Evolutionary conservation across 2,888 invertebrate genomes (phyloP).

Genomic region (Plagodis pulveraria): DNA sequence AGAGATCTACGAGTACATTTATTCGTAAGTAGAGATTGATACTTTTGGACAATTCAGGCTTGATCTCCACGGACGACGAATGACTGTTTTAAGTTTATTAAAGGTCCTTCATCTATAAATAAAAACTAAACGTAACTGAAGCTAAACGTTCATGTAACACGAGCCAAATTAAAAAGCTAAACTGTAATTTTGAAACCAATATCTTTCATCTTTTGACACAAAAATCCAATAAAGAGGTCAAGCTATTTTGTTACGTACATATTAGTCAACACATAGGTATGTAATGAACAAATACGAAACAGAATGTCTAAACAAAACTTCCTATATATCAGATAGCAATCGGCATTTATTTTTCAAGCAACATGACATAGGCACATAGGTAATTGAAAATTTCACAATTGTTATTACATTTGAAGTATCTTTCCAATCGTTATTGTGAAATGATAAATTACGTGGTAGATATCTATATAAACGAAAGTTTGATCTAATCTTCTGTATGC

Average conservation of each 20-base stretch:
- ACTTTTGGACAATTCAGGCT: too few relatives aligned
- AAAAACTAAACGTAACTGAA: too few relatives aligned
- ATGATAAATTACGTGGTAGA: conserved; percentile 34
- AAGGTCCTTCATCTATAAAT: too few relatives aligned
- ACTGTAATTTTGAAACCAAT: not conserved
- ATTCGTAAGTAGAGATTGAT: too few relatives aligned
- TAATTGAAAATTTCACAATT: conserved; percentile 37
- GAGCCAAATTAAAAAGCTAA: too few relatives aligned
- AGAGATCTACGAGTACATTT: too few relatives aligned
- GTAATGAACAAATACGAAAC: conserved; percentile 25
- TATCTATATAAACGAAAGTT: conserved; percentile 30
- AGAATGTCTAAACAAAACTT: conserved; percentile 26
- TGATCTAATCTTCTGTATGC: conserved; percentile 41
- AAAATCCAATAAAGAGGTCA: not conserved
- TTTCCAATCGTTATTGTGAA: conserved; percentile 38
- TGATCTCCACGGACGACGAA: too few relatives aligned
- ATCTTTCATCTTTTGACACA: conserved; percentile 3
- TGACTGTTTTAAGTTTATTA: too few relatives aligned
- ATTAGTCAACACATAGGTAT: conserved; percentile 23
- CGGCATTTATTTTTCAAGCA: conserved; percentile 30
- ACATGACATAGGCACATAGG: conserved; percentile 19
- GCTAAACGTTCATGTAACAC: too few relatives aligned
- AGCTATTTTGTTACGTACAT: conserved; percentile 1
- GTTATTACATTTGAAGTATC: conserved; percentile 31
- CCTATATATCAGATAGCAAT: conserved; percentile 32